Base-by-base conservation (phyloP, 1,140 invertebrate species). In the Drosophila tani region DNA sequence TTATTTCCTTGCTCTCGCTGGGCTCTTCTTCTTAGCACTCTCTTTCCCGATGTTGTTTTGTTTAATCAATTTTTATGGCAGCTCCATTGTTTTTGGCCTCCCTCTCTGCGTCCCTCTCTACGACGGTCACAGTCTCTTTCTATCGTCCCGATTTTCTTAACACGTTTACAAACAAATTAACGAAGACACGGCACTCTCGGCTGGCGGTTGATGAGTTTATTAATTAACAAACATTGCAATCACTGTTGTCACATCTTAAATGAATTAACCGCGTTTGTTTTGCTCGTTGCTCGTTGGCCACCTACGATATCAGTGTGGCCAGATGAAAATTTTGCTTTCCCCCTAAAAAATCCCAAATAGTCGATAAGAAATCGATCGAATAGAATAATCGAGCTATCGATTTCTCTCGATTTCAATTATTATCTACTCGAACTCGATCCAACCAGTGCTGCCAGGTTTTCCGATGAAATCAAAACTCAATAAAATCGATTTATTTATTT, bases 51-150 rank as follows among this genome's bases (percentile, higher is more conserved):
- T 40, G 29, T 40, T 35, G 43, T 59, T 70, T 73, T 73, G 45
- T 71, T 73, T 50, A 73, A 73, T 73, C 70, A 71, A 73, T 73
- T 73, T 38, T 50, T 11, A 73, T 21, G 51, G 38, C 27, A 15
- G 38, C 35, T 38, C 70, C 70, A 73, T 73, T 40, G 38, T 57
- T 49, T 53, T 29, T n/a, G 5, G 40, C 41, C 19, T 21, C 15
- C 27, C 35, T 35, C n/a, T 14, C n/a, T 53, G 51, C 27, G 12
- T 6, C 32, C 9, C 32, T 27, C 49, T 19, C 9, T 9, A 8
- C 32, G 11, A 5, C 17, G 32, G 5, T n/a, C 9, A n/a, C 45
- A 4, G 17, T 24, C 15, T 12, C 19, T 17, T 29, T 19, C 4
- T 14, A 14, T 5, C 14, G 17, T 7, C 14, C 19, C 27, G 27